phyloP scores from a whole-genome alignment of 2,113 vertebrate species.

The Polyodon spathula region DNA sequence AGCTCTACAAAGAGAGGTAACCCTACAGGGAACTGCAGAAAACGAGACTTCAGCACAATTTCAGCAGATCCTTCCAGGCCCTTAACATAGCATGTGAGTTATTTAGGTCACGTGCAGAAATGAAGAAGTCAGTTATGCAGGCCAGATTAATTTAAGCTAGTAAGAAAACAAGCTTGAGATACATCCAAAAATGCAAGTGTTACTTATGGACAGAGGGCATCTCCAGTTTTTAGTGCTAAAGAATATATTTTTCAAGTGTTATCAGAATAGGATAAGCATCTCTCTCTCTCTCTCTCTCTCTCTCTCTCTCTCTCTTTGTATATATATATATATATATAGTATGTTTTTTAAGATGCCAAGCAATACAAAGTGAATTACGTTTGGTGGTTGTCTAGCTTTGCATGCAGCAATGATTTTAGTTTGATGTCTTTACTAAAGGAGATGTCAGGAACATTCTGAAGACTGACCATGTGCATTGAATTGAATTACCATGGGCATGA shows the following conservation, averaged over 20 bases:
- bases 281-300: too few species aligned
- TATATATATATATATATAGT: too few species aligned
- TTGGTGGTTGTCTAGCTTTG: neutral
- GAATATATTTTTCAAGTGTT: too few species aligned
- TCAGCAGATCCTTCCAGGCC: neutral
- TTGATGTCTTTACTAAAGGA: neutral
- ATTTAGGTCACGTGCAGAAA: conserved; percentile 2
- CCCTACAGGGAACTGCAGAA: conserved; percentile 1
- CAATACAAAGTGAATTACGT: neutral
- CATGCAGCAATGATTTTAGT: neutral
- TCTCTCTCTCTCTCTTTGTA: too few species aligned
- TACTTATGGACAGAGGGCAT: too few species aligned
- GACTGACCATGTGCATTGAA: too few species aligned
- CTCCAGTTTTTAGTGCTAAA: too few species aligned
- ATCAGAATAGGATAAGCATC: too few species aligned
- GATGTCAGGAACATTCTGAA: too few species aligned
- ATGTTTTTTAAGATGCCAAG: neutral
- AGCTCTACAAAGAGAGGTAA: conserved; percentile 1
- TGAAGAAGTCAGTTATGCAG: neutral
- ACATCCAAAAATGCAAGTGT: too few species aligned
- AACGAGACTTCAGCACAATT: conserved; percentile 12
- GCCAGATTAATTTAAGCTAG: neutral
- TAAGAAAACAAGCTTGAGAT: neutral
- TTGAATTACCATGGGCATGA: too few species aligned
- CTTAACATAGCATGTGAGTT: neutral